Percentiles rank a stretch among this genome's conserved stretches.
phyloP scores from a whole-genome alignment of 92 coral and sea anemone genomes.

The Phenganax stokvisi region DNA sequence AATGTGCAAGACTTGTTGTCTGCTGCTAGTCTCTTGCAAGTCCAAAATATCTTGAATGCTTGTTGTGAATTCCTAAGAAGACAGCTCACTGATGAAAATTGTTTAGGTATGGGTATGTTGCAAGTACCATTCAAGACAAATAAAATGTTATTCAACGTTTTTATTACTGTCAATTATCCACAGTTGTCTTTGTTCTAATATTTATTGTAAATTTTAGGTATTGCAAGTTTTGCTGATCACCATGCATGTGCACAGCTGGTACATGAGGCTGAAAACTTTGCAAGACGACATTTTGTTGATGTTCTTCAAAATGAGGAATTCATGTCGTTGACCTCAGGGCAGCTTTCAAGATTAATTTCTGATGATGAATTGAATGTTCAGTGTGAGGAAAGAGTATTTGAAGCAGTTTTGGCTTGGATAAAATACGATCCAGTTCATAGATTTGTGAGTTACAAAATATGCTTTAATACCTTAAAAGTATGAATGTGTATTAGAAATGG shows the following conservation, averaged over 20 bases:
- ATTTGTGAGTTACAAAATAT: constrained; percentile 47
- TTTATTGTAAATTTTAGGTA: constrained; percentile 55
- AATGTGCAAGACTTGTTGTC: constrained; percentile 91
- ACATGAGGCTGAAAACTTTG: constrained; percentile 69
- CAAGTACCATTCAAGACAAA: background rate
- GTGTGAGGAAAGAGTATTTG: constrained; percentile 90
- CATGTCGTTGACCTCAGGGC: constrained; percentile 76
- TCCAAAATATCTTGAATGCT: constrained; percentile 82
- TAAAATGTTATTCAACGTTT: too few species aligned
- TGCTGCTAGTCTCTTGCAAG: constrained; percentile 82
- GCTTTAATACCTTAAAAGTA: background rate
- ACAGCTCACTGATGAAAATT: constrained; percentile 88
- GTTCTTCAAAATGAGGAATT: constrained; percentile 92
- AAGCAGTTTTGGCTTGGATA: constrained; percentile 97
- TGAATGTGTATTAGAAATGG: too few species aligned
- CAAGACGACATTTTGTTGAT: constrained; percentile 85
- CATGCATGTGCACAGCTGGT: constrained; percentile 74
- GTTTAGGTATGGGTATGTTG: constrained; percentile 63
- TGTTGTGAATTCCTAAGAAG: constrained; percentile 90
- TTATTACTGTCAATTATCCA: too few species aligned
- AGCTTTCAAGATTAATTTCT: constrained; percentile 61
- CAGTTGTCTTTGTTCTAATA: background rate
- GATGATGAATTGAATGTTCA: constrained; percentile 87
- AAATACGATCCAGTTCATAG: constrained; percentile 68
- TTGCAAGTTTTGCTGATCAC: constrained; percentile 83